Evolutionary conservation across 1,140 invertebrate species (phyloP).

Genomic region (Drosophila santomea): DNA sequence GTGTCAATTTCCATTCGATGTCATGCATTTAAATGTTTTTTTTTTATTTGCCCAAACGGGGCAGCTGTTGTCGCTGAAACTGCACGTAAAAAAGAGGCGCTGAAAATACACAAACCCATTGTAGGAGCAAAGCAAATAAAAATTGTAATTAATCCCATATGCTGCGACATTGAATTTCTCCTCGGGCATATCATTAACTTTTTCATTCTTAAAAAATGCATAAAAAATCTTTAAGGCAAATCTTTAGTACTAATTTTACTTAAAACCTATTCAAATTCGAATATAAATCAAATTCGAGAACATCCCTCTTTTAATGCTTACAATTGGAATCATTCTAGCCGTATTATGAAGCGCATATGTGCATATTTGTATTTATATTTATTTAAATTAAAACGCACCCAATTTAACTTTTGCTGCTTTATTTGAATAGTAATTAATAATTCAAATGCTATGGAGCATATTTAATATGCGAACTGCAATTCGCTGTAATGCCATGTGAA

Average conservation of each 20-base stretch:
- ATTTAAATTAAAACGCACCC: slow-evolving; percentile 80
- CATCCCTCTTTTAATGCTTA: not conserved
- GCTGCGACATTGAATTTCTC: slow-evolving; percentile 36
- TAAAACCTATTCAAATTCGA: not conserved
- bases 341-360: slow-evolving; percentile 57
- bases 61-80: slow-evolving; percentile 52
- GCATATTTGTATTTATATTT: slow-evolving; percentile 65
- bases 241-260: not conserved
- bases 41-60: slow-evolving; percentile 57
- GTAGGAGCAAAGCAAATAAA: slow-evolving; percentile 49
- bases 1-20: slow-evolving; percentile 71
- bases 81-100: slow-evolving; percentile 14
- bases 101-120: slow-evolving; percentile 44
- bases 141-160: slow-evolving; percentile 57
- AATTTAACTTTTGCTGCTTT: slow-evolving; percentile 76
- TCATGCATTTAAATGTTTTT: slow-evolving; percentile 72
- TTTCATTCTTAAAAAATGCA: not conserved
- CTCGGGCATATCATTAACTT: slow-evolving; percentile 7
- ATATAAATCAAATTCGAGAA: not conserved
- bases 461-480: slow-evolving; percentile 59
- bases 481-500: slow-evolving; percentile 57
- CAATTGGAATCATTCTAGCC: slow-evolving; percentile 13
- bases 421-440: slow-evolving; percentile 82
- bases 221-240: not conserved
- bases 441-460: slow-evolving; percentile 71